A percentile compares a stretch with the other conserved stretches of the same genome.
Conservation (phyloP, 2,888 invertebrate species). For the Platycnemis pennipes region DNA sequence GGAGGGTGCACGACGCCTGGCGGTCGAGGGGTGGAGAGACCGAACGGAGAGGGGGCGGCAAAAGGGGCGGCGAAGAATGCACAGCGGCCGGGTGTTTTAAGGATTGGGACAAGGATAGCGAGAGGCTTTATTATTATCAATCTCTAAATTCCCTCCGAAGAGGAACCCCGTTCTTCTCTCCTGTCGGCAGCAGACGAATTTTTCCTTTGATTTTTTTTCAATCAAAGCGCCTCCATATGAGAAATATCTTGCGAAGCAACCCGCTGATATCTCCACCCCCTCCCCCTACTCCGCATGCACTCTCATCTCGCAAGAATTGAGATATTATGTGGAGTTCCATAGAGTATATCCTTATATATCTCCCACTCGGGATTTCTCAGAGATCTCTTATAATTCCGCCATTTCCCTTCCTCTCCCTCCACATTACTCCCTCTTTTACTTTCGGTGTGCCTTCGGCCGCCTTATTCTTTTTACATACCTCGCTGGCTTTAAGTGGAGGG, state of each 20-base stretch:
- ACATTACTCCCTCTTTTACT: not conserved
- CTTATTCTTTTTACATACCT: constrained; percentile 36
- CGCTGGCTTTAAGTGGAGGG: constrained; percentile 45
- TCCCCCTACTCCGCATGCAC: not conserved
- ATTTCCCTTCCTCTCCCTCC: not conserved
- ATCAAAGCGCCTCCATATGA: constrained; percentile 59
- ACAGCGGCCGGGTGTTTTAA: constrained; percentile 9
- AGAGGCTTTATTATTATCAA: constrained; percentile 27
- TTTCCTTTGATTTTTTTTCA: constrained; percentile 54
- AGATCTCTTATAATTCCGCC: not conserved
- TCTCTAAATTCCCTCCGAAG: constrained; percentile 24
- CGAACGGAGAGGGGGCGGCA: not conserved
- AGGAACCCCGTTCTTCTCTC: not conserved
- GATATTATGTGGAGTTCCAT: constrained; percentile 1
- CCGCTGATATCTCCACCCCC: not conserved
- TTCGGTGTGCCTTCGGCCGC: constrained; percentile 28
- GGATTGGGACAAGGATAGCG: constrained; percentile 38
- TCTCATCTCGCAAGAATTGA: constrained; percentile 3
- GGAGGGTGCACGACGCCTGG: not conserved
- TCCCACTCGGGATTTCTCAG: not conserved
- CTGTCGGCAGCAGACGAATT: constrained; percentile 57
- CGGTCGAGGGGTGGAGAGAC: not conserved
- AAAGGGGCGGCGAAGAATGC: not conserved
- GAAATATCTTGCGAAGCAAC: not conserved
- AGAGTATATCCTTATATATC: not conserved